phyloP scores from a whole-genome alignment of 2,888 invertebrate genomes.

The Oxyteleia sp. region DNA sequence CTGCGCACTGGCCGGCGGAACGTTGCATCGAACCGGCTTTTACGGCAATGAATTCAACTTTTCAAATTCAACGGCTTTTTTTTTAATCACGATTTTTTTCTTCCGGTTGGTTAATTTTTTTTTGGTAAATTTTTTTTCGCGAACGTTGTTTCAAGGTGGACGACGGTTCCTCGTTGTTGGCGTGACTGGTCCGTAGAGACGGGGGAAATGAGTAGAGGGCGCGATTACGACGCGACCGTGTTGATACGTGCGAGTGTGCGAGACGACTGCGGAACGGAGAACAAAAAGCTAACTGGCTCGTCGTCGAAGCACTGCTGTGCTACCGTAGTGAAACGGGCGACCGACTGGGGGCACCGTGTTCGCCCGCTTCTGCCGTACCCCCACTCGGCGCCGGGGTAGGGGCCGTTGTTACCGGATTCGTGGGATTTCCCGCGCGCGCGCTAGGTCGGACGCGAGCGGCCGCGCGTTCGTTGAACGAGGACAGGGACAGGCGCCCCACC shows the following conservation, averaged over 20 bases:
- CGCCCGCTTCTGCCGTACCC: slow-evolving; percentile 73
- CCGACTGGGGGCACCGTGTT: slow-evolving; percentile 83
- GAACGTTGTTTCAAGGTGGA: too few species aligned
- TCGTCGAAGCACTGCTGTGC: slow-evolving; percentile 56
- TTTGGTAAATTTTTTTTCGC: too few species aligned
- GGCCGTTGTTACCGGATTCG: slow-evolving; percentile 54
- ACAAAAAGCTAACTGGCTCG: slow-evolving; percentile 52
- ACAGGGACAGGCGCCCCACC: slow-evolving; percentile 23
- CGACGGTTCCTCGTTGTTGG: too few species aligned
- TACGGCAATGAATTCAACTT: too few species aligned
- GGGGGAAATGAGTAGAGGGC: too few species aligned
- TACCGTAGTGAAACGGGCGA: slow-evolving; percentile 78
- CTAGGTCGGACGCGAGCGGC: slow-evolving; percentile 2
- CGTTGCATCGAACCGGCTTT: slow-evolving; percentile 68
- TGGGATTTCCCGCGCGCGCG: slow-evolving; percentile 66
- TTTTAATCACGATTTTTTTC: too few species aligned
- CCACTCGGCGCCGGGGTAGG: slow-evolving; percentile 43
- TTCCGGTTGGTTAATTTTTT: too few species aligned
- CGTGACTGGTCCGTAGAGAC: too few species aligned
- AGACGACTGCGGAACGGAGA: slow-evolving; percentile 12
- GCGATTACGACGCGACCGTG: too few species aligned
- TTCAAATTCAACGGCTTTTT: too few species aligned
- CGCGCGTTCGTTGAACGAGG: slow-evolving; percentile 43
- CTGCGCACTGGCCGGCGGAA: slow-evolving; percentile 50
- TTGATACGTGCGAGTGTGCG: too few species aligned